Evolutionary conservation across 2,888 invertebrate genomes (phyloP).

Genomic region (Heliconius erato): DNA sequence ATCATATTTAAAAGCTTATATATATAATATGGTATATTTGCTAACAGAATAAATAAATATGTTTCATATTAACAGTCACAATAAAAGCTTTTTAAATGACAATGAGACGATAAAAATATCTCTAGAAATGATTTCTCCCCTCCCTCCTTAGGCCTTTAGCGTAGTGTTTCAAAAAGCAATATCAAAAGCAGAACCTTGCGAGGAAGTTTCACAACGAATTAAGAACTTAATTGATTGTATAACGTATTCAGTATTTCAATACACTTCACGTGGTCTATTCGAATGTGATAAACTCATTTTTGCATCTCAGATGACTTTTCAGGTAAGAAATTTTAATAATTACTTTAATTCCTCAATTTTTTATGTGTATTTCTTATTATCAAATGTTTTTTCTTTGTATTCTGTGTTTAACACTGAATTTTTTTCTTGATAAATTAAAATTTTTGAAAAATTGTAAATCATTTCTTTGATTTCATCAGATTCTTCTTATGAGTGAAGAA

Average conservation of each 20-base stretch:
- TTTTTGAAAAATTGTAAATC: not conserved
- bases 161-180: constrained; percentile 99
- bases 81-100: too few relatives aligned
- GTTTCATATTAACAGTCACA: too few relatives aligned
- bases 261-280: constrained; percentile 97
- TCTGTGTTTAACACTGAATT: too few relatives aligned
- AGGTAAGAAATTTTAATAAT: constrained; percentile 80
- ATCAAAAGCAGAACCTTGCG: constrained; percentile 93
- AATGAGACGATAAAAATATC: too few relatives aligned
- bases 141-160: constrained; percentile 92
- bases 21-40: too few relatives aligned
- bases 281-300: constrained; percentile 99
- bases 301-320: constrained; percentile 98
- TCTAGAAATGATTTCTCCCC: not conserved
- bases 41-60: too few relatives aligned
- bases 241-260: constrained; percentile 97
- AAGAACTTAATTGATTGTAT: constrained; percentile 97
- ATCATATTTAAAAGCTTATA: too few relatives aligned
- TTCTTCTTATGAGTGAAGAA: constrained; percentile 94
- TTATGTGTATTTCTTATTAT: too few relatives aligned
- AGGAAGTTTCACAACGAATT: constrained; percentile 92
- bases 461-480: constrained; percentile 79
- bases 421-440: too few relatives aligned
- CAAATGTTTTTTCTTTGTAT: too few relatives aligned
- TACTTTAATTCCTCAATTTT: too few relatives aligned